These are phyloP conservation scores for Ophioderma brevispina DNA, from an alignment of 35 echinoderm and acorn worm genomes.

Conservation along the genomic window DNA sequence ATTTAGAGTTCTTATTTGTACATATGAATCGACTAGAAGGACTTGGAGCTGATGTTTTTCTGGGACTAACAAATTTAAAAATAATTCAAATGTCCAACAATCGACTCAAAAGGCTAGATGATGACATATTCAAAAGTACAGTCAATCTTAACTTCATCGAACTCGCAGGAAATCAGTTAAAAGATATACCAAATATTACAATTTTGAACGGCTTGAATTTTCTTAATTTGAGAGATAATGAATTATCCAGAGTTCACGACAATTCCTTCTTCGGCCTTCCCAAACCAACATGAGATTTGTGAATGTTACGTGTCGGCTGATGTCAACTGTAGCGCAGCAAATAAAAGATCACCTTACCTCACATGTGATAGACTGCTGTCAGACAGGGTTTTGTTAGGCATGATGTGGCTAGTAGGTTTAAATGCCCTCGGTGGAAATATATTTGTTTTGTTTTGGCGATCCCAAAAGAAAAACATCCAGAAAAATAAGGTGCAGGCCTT, in stretches of 20 bases:
- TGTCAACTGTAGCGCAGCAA: background rate
- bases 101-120: background rate
- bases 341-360: background rate
- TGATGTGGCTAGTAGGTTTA: conserved; percentile 51
- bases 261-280: background rate
- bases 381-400: background rate
- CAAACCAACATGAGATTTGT: background rate
- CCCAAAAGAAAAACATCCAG: background rate
- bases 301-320: background rate
- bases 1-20: no score
- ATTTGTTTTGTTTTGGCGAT: conserved; percentile 48
- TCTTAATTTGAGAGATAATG: background rate
- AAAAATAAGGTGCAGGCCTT: background rate
- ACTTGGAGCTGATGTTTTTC: no score
- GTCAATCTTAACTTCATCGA: background rate
- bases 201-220: background rate
- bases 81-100: background rate
- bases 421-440: conserved; percentile 59
- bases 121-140: background rate
- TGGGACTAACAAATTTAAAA: no score
- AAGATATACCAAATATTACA: background rate
- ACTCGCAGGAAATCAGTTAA: background rate
- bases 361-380: background rate
- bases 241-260: background rate
- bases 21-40: no score